Evolutionary conservation across 2,888 invertebrate genomes (phyloP).

Genomic region (Microctonus aethiopoides): DNA sequence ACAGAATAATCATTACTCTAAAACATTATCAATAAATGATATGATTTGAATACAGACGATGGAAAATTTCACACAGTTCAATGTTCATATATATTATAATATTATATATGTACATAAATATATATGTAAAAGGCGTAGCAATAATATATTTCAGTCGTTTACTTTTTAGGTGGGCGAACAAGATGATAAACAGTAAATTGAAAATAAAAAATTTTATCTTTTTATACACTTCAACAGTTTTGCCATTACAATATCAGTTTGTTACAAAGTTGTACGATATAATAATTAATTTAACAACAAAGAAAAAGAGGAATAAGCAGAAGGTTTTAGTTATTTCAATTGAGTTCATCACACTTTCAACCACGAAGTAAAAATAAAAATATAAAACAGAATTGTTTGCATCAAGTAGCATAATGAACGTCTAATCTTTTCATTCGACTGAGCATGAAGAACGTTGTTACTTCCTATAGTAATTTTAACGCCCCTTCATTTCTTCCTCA

Average conservation of each 20-base stretch:
- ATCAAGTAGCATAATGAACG: conserved; percentile 17
- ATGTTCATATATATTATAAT: too few relatives aligned
- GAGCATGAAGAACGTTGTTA: conserved; percentile 24
- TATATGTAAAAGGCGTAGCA: background rate
- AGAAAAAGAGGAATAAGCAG: too few relatives aligned
- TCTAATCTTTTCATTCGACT: conserved; percentile 17
- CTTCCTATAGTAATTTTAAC: conserved; percentile 25
- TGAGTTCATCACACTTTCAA: conserved; percentile 14
- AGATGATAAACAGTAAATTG: too few relatives aligned
- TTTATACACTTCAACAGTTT: too few relatives aligned
- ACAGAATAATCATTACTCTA: background rate
- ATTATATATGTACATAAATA: too few relatives aligned
- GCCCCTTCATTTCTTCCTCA: background rate
- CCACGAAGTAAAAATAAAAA: background rate
- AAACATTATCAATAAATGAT: background rate
- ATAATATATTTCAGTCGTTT: background rate
- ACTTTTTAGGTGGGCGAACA: background rate
- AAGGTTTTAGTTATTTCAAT: background rate
- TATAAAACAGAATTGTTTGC: background rate
- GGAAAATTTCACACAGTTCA: too few relatives aligned
- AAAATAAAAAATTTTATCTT: too few relatives aligned
- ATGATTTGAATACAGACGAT: background rate
- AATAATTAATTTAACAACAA: too few relatives aligned
- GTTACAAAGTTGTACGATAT: too few relatives aligned
- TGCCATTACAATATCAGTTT: too few relatives aligned